phyloP scores from a whole-genome alignment of 1,140 invertebrate species.

The Psix sp. region DNA sequence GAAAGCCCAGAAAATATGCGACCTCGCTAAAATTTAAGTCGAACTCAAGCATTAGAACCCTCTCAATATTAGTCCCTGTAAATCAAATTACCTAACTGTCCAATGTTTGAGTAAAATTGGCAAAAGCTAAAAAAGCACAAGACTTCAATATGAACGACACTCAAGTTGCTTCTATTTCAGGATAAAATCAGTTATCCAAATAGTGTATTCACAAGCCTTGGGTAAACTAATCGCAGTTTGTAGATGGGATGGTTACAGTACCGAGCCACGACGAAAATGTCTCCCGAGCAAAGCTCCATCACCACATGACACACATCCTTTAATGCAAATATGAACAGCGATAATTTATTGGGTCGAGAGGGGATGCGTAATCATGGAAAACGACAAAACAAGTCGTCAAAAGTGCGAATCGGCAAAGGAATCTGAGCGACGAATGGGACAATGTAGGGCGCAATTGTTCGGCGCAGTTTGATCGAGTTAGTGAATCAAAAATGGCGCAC shows the following conservation, averaged over 20 bases:
- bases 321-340: conserved; percentile 48
- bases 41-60: no score
- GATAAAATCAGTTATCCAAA: conserved; percentile 10
- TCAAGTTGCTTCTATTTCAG: neutral
- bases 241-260: conserved; percentile 9
- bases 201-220: no score
- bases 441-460: conserved; percentile 25
- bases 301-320: conserved; percentile 29
- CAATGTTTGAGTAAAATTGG: no score
- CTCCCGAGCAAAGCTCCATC: conserved; percentile 15
- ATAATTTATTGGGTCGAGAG: conserved; percentile 38
- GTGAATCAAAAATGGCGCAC: conserved; percentile 62
- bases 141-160: no score
- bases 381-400: neutral
- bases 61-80: no score
- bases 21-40: no score
- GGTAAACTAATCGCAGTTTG: conserved; percentile 3
- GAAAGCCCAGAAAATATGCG: no score
- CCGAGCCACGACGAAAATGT: conserved; percentile 27
- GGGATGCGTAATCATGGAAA: conserved; percentile 21
- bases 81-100: no score
- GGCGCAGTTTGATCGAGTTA: conserved; percentile 33
- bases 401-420: neutral
- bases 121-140: no score
- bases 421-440: neutral